These are phyloP conservation scores for Pollicipes pollicipes DNA, from an alignment of 1,140 invertebrate species.

Conservation along the genomic window DNA sequence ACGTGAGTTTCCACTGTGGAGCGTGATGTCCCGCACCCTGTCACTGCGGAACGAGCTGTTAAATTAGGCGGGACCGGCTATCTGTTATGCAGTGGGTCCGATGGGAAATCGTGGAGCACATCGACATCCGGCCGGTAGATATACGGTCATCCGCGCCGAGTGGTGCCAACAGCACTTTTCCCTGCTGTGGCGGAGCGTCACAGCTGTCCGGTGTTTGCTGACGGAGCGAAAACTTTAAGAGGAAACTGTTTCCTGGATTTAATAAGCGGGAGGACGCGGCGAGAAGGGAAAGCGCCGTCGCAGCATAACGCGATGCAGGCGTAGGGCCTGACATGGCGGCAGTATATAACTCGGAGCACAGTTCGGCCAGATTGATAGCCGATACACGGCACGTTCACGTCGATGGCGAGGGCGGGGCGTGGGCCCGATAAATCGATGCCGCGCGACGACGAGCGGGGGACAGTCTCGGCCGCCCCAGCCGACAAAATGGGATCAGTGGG, in stretches of 20 bases:
- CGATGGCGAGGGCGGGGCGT: not conserved
- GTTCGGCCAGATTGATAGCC: not conserved
- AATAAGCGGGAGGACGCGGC: not conserved
- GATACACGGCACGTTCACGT: too few species aligned
- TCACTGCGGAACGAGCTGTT: too few species aligned
- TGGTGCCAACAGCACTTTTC: too few species aligned
- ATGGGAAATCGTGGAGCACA: too few species aligned
- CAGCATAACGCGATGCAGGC: not conserved
- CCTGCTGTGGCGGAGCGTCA: too few species aligned
- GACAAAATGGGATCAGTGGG: not conserved
- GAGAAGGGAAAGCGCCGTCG: not conserved
- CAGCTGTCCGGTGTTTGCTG: not conserved
- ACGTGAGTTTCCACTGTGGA: too few species aligned
- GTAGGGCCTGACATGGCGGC: not conserved
- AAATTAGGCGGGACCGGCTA: too few species aligned
- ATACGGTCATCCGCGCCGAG: too few species aligned
- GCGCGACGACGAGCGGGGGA: too few species aligned
- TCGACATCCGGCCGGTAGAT: too few species aligned
- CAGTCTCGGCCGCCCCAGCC: not conserved
- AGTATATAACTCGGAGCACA: not conserved
- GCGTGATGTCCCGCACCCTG: too few species aligned
- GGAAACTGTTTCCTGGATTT: not conserved
- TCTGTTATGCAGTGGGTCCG: too few species aligned
- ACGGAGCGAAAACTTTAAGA: not conserved
- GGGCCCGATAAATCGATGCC: not conserved